phyloP scores from a whole-genome alignment of 1,140 invertebrate species.

The Elysia chlorotica region DNA sequence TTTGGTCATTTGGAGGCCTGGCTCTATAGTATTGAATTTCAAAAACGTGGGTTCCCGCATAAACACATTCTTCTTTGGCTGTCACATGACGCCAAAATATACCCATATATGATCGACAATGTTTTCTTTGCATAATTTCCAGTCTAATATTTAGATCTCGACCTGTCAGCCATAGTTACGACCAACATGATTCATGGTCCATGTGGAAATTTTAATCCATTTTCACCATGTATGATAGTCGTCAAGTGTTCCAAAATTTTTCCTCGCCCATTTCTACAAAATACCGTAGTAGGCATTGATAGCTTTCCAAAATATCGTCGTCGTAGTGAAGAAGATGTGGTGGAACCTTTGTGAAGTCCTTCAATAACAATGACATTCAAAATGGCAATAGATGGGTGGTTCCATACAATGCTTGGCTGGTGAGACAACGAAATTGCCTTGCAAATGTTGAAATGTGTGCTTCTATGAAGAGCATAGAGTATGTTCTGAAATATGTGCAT shows the following conservation, averaged over 20 bases:
- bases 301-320: slow-evolving; percentile 59
- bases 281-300: slow-evolving; percentile 45
- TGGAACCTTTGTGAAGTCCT: neutral
- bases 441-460: slow-evolving; percentile 35
- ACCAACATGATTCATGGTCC: slow-evolving; percentile 40
- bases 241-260: slow-evolving; percentile 4
- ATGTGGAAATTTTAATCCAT: slow-evolving; percentile 33
- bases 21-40: slow-evolving; percentile 63
- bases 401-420: slow-evolving; percentile 31
- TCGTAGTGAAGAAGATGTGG: slow-evolving; percentile 25
- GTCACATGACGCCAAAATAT: slow-evolving; percentile 43
- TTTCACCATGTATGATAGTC: slow-evolving; percentile 39
- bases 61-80: slow-evolving; percentile 63
- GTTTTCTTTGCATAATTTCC: neutral
- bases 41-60: slow-evolving; percentile 65
- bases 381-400: slow-evolving; percentile 35
- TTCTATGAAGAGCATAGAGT: slow-evolving; percentile 32
- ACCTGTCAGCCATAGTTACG: slow-evolving; percentile 25
- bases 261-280: neutral
- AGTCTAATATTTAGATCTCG: slow-evolving; percentile 2
- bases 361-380: slow-evolving; percentile 9
- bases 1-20: neutral
- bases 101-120: neutral
- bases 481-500: slow-evolving; percentile 32
- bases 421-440: slow-evolving; percentile 24